Evolutionary conservation across 2,888 invertebrate species (phyloP).

Genomic region (Ommatoiulus sabulosus): DNA sequence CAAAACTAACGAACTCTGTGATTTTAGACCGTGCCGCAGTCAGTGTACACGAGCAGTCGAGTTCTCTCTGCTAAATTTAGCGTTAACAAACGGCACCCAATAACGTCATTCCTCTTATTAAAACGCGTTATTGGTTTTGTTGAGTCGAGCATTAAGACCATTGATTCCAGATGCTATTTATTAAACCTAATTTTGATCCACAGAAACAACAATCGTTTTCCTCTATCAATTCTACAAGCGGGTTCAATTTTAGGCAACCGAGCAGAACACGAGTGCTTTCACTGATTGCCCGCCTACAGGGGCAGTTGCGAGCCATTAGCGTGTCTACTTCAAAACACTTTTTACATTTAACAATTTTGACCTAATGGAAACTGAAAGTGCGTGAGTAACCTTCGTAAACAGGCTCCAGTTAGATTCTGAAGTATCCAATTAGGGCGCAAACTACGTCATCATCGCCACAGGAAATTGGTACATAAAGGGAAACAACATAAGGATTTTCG

Average conservation of each 20-base stretch:
- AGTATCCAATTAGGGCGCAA: too few relatives aligned
- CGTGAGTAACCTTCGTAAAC: too few relatives aligned
- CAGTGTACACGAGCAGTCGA: too few relatives aligned
- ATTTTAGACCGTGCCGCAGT: background rate
- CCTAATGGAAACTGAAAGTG: too few relatives aligned
- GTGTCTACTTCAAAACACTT: too few relatives aligned
- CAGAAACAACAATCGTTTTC: background rate
- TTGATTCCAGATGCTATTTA: background rate
- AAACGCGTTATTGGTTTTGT: background rate
- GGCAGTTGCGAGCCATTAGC: background rate
- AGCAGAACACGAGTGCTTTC: background rate
- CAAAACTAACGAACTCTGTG: background rate
- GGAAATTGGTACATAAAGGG: too few relatives aligned
- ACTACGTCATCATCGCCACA: too few relatives aligned
- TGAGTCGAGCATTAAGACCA: background rate
- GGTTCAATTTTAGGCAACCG: background rate
- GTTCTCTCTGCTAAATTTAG: background rate
- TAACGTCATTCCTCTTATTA: background rate
- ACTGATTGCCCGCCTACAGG: background rate
- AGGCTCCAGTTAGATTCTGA: too few relatives aligned
- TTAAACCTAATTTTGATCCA: background rate
- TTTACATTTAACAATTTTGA: too few relatives aligned
- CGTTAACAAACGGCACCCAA: background rate
- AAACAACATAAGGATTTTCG: too few relatives aligned
- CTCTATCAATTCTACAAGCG: background rate